Conservation (phyloP, 2,113 vertebrate genomes). For the Indicator indicator region DNA sequence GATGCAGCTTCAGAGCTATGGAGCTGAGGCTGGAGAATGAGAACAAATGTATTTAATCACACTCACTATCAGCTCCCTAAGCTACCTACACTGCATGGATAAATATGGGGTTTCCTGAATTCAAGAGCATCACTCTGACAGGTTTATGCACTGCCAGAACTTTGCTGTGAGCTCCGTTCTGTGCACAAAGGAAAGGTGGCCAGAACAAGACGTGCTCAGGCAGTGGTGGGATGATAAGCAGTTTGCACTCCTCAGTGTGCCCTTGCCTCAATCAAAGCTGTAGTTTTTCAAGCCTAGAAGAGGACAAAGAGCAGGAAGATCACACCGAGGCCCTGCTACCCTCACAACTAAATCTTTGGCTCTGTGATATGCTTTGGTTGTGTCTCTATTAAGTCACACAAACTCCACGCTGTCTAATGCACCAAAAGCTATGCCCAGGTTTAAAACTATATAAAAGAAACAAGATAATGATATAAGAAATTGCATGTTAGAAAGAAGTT, state of each 20-base stretch:
- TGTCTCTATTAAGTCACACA: not conserved
- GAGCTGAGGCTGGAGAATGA: not conserved
- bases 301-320: not conserved
- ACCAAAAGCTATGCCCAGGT: not conserved
- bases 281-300: not conserved
- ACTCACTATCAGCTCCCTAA: not conserved
- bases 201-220: not conserved
- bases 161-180: not conserved
- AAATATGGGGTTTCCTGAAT: not conserved
- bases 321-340: not conserved
- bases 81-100: not conserved
- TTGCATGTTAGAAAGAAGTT: too few species aligned
- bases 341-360: not conserved
- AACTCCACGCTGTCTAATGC: not conserved
- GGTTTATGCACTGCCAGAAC: not conserved
- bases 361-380: not conserved
- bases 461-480: not conserved
- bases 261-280: not conserved
- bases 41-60: not conserved
- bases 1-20: not conserved
- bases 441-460: not conserved
- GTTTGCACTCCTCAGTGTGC: not conserved
- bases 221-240: accelerated
- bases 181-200: not conserved
- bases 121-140: not conserved